A percentile compares a stretch with the other conserved stretches of the same genome.
Conservation (phyloP, 2,888 invertebrate genomes). For the Volucella bombylans region DNA sequence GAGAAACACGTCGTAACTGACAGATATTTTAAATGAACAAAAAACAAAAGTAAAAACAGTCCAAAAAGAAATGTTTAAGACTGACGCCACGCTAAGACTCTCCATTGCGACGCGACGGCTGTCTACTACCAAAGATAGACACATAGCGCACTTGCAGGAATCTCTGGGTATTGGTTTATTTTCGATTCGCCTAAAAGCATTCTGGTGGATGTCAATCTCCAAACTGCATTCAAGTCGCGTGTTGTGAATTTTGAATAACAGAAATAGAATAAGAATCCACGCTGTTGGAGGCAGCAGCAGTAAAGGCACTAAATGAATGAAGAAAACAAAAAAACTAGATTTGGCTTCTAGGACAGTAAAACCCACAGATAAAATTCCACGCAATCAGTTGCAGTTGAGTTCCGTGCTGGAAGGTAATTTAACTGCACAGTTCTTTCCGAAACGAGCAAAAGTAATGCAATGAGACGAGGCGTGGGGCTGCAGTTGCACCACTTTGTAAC, state of each 20-base stretch:
- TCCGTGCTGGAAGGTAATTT: slow-evolving; percentile 42
- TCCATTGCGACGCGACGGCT: slow-evolving; percentile 14
- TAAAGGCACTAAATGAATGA: slow-evolving; percentile 13
- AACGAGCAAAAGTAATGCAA: slow-evolving; percentile 20
- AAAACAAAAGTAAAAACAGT: no score
- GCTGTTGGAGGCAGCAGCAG: not conserved
- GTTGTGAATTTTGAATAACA: slow-evolving; percentile 37
- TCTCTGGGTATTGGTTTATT: slow-evolving; percentile 12
- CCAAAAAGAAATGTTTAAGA: no score
- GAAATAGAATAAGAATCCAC: slow-evolving; percentile 51
- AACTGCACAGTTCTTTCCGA: slow-evolving; percentile 26
- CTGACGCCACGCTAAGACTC: no score
- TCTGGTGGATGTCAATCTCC: slow-evolving; percentile 33
- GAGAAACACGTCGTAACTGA: no score
- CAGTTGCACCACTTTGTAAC: slow-evolving; percentile 9
- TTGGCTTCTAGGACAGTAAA: slow-evolving; percentile 25
- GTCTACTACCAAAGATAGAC: slow-evolving; percentile 1
- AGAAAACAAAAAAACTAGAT: slow-evolving; percentile 8
- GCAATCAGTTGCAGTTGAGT: slow-evolving; percentile 29
- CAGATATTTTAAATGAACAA: no score
- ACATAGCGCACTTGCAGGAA: not conserved
- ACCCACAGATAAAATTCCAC: slow-evolving; percentile 45
- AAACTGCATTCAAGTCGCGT: slow-evolving; percentile 52
- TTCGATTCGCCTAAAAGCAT: slow-evolving; percentile 33
- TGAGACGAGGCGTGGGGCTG: slow-evolving; percentile 29